phyloP scores from a whole-genome alignment of 2,888 invertebrate species.

The Eupithecia subumbrata region DNA sequence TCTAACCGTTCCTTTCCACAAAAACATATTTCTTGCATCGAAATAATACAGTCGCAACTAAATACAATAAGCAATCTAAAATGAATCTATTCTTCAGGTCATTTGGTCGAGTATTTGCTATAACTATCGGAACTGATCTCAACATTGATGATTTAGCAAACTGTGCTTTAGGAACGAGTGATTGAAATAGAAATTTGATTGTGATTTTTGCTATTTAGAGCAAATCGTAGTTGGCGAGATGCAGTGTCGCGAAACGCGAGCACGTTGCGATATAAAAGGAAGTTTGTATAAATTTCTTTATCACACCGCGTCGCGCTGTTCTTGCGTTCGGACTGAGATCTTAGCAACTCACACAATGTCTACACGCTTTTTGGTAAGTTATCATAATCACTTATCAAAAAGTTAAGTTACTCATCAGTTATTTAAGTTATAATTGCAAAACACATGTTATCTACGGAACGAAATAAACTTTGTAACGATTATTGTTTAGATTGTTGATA shows the following conservation, averaged over 20 bases:
- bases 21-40: not conserved
- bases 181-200: slow-evolving; percentile 53
- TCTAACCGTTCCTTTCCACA: slow-evolving; percentile 9
- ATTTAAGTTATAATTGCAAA: not conserved
- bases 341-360: slow-evolving; percentile 69
- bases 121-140: slow-evolving; percentile 36
- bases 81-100: slow-evolving; percentile 46
- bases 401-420: not conserved
- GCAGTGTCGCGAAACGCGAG: slow-evolving; percentile 81
- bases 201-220: slow-evolving; percentile 43
- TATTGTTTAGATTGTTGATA: not conserved
- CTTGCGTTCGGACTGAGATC: slow-evolving; percentile 67
- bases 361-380: slow-evolving; percentile 81
- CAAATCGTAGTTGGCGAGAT: slow-evolving; percentile 64
- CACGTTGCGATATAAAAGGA: slow-evolving; percentile 83
- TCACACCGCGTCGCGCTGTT: slow-evolving; percentile 73
- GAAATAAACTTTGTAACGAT: not conserved
- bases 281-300: slow-evolving; percentile 81
- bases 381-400: not conserved
- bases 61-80: slow-evolving; percentile 32
- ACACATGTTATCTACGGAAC: not conserved
- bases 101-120: slow-evolving; percentile 52
- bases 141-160: slow-evolving; percentile 35
- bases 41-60: slow-evolving; percentile 37
- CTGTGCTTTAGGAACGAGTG: slow-evolving; percentile 45